phyloP scores from a whole-genome alignment of 2,797 vertebrate species.

The Sandelia bainsii region DNA sequence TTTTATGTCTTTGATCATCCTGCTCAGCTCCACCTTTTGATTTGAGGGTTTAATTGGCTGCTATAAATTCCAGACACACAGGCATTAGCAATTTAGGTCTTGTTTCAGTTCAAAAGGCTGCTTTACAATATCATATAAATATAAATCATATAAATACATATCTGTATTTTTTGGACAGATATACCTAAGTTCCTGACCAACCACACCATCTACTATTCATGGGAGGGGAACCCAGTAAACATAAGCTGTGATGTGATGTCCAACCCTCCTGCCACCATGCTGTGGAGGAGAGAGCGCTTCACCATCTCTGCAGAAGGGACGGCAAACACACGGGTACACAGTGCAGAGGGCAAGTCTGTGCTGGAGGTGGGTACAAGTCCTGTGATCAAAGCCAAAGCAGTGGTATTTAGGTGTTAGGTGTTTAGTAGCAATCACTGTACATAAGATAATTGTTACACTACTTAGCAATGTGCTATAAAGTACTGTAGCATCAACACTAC shows the following conservation, averaged over 20 bases:
- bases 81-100: slow-evolving; percentile 10
- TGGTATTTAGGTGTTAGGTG: no score
- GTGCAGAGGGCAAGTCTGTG: slow-evolving; percentile 88
- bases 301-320: slow-evolving; percentile 90
- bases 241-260: slow-evolving; percentile 96
- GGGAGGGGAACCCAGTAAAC: slow-evolving; percentile 98
- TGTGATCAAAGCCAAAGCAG: background rate
- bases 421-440: background rate
- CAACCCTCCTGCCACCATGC: slow-evolving; percentile 92
- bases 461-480: background rate
- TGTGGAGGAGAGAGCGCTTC: slow-evolving; percentile 94
- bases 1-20: slow-evolving; percentile 52
- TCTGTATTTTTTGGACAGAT: slow-evolving; percentile 81
- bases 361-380: slow-evolving; percentile 89
- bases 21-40: slow-evolving; percentile 45
- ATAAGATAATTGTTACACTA: background rate
- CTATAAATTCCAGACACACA: slow-evolving; percentile 14
- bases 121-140: no score
- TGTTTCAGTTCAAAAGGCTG: slow-evolving; percentile 3
- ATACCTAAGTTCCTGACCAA: slow-evolving; percentile 95
- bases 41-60: slow-evolving; percentile 57
- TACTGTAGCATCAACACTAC: no score
- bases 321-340: slow-evolving; percentile 89
- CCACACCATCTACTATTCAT: slow-evolving; percentile 95
- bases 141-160: no score